Evolutionary conservation across 2,113 vertebrate genomes (phyloP), one percentile per base, ranked within the genome.

Genomic region (Acanthochromis polyacanthus): DNA sequence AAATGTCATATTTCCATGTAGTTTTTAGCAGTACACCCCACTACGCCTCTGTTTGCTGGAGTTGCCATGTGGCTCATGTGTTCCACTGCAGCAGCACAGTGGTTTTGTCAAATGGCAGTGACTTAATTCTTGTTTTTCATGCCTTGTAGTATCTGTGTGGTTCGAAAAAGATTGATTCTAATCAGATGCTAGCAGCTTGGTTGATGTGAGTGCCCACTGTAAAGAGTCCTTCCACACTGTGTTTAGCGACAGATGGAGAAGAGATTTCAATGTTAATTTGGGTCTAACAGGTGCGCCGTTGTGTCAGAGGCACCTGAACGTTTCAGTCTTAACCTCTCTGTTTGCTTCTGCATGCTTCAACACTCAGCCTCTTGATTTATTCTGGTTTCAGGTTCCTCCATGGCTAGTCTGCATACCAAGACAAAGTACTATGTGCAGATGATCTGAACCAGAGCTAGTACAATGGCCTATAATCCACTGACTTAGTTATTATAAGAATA

Each of bases 401-500:
- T 48, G 14, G 73, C 28, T 14, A 11, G 23, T 52, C 23, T 15
- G 30, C 52, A 56, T 30, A 16, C 17, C 17, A 52, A 15, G 57
- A 38, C 16, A 15, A 19, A 51, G 15, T 0, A 10, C 20, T 25
- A 15, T 22, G 11, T 32, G 28, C 20, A 52, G 3, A 43, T 43
- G 5, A 63, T 57, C 60, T 76, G 16, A 19, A 59, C 19, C 38
- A 22, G n/a, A 22, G 60, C 51, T 78, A 51, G 56, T 73, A 23
- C 17, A 12, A 28, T 57, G 52, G 22, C 71, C 68, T 22, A 38
- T 88, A 82, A 75, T 69, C 55, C 55, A 69, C 1, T 64, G 73
- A 43, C 25, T 72, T 19, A n/a, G 25, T 74, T 75, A 40, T 76
- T 56, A 61, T 60, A 56, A 66, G 40, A 80, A 63, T 8, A 68